Conservation (phyloP, 2,888 invertebrate genomes). For the Rhingia campestris region DNA sequence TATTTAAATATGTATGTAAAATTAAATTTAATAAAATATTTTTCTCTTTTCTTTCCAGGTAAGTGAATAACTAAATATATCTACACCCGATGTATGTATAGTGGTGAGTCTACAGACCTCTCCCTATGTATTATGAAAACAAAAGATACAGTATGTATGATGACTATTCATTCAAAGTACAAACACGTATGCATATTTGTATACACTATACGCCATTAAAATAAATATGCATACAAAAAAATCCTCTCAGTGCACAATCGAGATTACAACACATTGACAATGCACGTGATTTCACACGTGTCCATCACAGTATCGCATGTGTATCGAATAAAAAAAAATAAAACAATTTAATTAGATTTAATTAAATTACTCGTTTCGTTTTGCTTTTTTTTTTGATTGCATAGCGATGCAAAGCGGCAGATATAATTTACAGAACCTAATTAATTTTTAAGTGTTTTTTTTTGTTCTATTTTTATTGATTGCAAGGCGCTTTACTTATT, state of each 20-base stretch:
- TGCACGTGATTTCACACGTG: not conserved
- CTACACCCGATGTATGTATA: no score
- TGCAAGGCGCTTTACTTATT: not conserved
- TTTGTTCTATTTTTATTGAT: constrained; percentile 26
- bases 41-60: no score
- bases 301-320: constrained; percentile 26
- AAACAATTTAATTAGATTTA: constrained; percentile 38
- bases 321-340: not conserved
- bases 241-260: not conserved
- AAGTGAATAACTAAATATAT: no score
- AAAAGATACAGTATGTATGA: no score
- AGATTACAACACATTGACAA: not conserved
- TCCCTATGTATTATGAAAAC: no score
- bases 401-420: not conserved
- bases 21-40: no score
- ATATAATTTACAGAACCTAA: constrained; percentile 11
- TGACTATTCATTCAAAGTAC: no score
- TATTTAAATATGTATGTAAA: no score
- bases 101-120: no score
- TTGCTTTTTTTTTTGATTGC: constrained; percentile 25
- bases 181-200: not conserved
- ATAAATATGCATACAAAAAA: not conserved
- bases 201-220: no score
- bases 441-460: constrained; percentile 25
- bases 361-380: not conserved